A percentile compares a stretch with the other conserved stretches of the same genome.
Evolutionary conservation across 2,888 invertebrate genomes (phyloP).

Genomic region (Leptopilina drosophilae): DNA sequence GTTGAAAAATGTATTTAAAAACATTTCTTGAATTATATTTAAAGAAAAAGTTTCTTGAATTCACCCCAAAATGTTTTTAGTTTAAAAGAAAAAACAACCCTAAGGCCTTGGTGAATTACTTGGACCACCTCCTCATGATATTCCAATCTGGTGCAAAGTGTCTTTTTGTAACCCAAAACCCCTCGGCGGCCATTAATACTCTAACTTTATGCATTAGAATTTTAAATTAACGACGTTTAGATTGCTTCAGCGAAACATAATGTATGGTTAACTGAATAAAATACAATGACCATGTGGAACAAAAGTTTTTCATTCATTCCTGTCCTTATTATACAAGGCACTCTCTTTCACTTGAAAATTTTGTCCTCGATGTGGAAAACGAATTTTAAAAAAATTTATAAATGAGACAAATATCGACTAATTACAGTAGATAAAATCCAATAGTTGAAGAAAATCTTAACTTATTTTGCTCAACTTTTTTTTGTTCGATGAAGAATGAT

Average conservation of each 20-base stretch:
- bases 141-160: slow-evolving; percentile 24
- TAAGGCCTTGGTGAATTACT: too few relatives aligned
- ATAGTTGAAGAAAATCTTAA: too few relatives aligned
- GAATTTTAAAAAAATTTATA: too few relatives aligned
- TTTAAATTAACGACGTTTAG: slow-evolving; percentile 23
- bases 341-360: too few relatives aligned
- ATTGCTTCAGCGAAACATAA: slow-evolving; percentile 23
- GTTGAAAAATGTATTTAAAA: too few relatives aligned
- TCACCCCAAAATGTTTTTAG: neutral
- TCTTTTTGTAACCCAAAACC: slow-evolving; percentile 21
- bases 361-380: too few relatives aligned
- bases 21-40: neutral
- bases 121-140: slow-evolving; percentile 8
- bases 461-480: too few relatives aligned
- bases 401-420: too few relatives aligned
- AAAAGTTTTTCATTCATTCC: neutral
- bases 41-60: slow-evolving; percentile 13
- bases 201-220: slow-evolving; percentile 33
- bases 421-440: too few relatives aligned
- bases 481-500: too few relatives aligned
- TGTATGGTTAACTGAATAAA: slow-evolving; percentile 20
- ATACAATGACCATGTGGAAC: neutral
- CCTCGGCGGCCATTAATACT: slow-evolving; percentile 10
- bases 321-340: too few relatives aligned
- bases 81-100: too few relatives aligned